Conservation (phyloP, 1,140 invertebrate species). For the Subanguina moxae region DNA sequence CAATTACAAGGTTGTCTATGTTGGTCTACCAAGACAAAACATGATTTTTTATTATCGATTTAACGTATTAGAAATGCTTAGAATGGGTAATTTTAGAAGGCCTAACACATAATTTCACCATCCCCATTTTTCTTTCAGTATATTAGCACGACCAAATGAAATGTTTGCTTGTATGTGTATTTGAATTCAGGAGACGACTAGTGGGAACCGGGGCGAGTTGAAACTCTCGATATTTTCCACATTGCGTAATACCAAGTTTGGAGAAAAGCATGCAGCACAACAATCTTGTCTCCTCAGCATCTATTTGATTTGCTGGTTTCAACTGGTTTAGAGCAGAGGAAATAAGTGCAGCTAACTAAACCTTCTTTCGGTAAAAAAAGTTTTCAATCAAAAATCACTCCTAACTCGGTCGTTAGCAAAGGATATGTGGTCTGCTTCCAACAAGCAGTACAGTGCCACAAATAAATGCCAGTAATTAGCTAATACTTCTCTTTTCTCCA, state of each 20-base stretch:
- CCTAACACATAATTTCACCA: neutral
- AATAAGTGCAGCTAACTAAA: neutral
- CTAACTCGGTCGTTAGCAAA: too few species aligned
- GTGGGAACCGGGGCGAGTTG: neutral
- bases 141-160: too few species aligned
- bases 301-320: neutral
- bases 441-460: constrained; percentile 4
- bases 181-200: neutral
- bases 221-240: neutral
- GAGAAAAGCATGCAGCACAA: constrained; percentile 31
- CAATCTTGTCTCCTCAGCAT: constrained; percentile 26
- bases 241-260: constrained; percentile 12
- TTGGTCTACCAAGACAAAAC: too few species aligned
- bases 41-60: too few species aligned
- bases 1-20: too few species aligned
- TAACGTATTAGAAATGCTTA: too few species aligned
- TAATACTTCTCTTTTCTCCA: constrained; percentile 17
- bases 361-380: constrained; percentile 5
- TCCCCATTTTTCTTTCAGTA: too few species aligned
- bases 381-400: too few species aligned
- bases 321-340: neutral
- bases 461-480: constrained; percentile 20
- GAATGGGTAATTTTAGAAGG: neutral
- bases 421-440: too few species aligned
- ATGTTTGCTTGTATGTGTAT: neutral